Evolutionary conservation across 2,113 vertebrate species (phyloP), one percentile per base, ranked within the genome.

Genomic region (Oophaga pumilio): DNA sequence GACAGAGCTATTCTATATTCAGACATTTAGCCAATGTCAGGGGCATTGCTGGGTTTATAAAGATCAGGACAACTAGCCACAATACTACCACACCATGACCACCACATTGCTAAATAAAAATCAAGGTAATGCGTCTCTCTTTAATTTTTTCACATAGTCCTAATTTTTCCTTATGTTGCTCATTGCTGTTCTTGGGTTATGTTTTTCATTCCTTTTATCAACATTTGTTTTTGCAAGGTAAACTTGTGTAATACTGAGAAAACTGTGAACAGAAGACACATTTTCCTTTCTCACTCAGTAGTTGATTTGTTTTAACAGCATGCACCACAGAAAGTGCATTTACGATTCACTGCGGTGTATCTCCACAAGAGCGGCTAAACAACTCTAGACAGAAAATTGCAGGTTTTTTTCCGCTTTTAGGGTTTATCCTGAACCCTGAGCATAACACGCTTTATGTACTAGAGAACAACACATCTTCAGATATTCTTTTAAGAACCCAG

Each of bases 251-350:
- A 68, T 12, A 26, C n/a, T 26, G 11, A 24, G 3, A 68, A 24
- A 68, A 11, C 64, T 68, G 64, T 26, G n/a, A 68, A 68, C 2
- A 68, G 24, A 13, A 68, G 11, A 68, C 64, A 26, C 60, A 8
- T 11, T 26, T 71, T 71, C 68, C 68, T 5, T 71, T 71, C 26
- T 71, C 68, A 33, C 68, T 71, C 68, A 33, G 68, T 33, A 71
- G 68, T 71, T 33, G 24, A 69, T 71, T 71, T 71, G 10, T 71
- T 71, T 71, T 71, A 71, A 71, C 68, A 71, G 68, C 68, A 71
- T 28, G 68, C 26, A 15, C 26, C 26, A 71, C 13, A 66, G 64
- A 66, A 66, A 66, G 64, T 66, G n/a, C 68, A 71, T 71, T 71
- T 71, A 8, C 26, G 33, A 71, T 33, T 71, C 68, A 71, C 68